Conservation (phyloP, 2,888 invertebrate genomes). For the Apoda limacodes region DNA sequence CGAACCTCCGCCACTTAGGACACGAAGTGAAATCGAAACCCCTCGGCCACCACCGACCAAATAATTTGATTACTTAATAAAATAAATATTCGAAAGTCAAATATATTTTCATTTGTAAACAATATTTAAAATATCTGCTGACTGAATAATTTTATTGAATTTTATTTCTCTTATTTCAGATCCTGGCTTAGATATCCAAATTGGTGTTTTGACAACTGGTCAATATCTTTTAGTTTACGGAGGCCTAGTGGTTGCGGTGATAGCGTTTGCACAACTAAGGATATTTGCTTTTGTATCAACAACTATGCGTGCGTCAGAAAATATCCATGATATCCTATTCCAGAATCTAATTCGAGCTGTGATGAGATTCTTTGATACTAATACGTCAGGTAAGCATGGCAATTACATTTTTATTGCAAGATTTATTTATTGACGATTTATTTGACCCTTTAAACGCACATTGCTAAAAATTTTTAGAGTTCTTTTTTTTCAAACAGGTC, state of each 20-base stretch:
- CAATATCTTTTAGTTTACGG: slow-evolving; percentile 58
- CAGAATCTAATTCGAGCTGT: slow-evolving; percentile 78
- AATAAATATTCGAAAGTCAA: too few species aligned
- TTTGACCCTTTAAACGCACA: too few species aligned
- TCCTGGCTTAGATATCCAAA: slow-evolving; percentile 44
- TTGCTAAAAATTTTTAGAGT: too few species aligned
- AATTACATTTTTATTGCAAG: background rate
- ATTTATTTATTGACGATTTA: too few species aligned
- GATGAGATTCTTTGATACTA: slow-evolving; percentile 88
- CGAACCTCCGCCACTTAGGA: too few species aligned
- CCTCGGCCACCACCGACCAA: too few species aligned
- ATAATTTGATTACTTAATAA: too few species aligned
- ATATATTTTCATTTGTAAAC: too few species aligned
- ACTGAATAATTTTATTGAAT: too few species aligned
- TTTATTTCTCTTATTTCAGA: slow-evolving; percentile 38
- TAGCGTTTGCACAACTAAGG: slow-evolving; percentile 69
- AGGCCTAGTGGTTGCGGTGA: slow-evolving; percentile 54
- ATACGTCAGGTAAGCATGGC: slow-evolving; percentile 75
- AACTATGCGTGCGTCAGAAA: slow-evolving; percentile 80
- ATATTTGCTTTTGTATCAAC: slow-evolving; percentile 79
- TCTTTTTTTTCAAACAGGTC: too few species aligned
- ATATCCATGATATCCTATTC: slow-evolving; percentile 89
- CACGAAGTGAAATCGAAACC: too few species aligned
- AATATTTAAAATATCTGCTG: too few species aligned
- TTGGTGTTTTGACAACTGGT: slow-evolving; percentile 52